phyloP scores from a whole-genome alignment of 2,797 vertebrate species.

The Macrochelys suwanniensis region DNA sequence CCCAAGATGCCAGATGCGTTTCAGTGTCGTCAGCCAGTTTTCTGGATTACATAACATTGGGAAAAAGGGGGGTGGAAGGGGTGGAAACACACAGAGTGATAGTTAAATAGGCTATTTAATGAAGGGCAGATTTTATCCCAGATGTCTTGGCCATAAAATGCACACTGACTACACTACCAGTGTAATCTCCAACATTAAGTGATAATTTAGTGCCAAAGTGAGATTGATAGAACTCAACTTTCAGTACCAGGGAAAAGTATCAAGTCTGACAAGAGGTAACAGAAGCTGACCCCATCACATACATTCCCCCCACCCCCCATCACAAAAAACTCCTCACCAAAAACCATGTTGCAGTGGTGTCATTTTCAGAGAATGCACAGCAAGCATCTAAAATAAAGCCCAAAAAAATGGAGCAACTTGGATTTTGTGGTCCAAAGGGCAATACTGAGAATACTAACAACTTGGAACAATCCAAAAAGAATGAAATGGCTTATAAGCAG shows the following conservation, averaged over 20 bases:
- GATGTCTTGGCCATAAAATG: background rate
- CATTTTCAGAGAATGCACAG: background rate
- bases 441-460: background rate
- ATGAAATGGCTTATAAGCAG: accelerated
- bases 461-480: background rate
- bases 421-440: background rate
- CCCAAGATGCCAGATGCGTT: background rate
- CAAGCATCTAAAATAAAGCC: accelerated
- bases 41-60: constrained; percentile 1
- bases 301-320: background rate
- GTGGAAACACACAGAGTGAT: background rate
- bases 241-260: background rate
- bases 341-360: background rate
- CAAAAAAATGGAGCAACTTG: background rate
- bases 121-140: background rate
- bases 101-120: background rate
- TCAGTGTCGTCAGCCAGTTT: background rate
- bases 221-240: background rate
- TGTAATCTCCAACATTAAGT: background rate
- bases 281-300: background rate
- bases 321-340: background rate
- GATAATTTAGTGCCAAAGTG: accelerated
- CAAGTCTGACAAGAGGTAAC: background rate
- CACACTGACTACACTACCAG: background rate
- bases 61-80: background rate